These are phyloP conservation scores for Mormyrops boulengeri DNA, from an alignment of 2,797 vertebrate genomes.

Conservation along the genomic window DNA sequence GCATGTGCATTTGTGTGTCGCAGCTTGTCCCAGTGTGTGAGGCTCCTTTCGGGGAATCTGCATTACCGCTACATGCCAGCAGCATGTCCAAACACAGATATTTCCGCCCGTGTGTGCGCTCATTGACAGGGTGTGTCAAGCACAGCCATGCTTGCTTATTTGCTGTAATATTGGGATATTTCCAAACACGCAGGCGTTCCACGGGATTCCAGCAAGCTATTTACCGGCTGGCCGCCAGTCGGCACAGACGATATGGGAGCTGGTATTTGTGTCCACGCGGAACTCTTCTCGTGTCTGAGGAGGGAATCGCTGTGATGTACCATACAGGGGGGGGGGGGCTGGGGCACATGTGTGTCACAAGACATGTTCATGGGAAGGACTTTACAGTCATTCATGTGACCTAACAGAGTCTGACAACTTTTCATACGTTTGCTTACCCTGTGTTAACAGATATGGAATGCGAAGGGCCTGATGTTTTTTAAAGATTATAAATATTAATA, in stretches of 20 bases:
- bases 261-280: neutral
- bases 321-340: neutral
- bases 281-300: neutral
- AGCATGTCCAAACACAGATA: conserved; percentile 34
- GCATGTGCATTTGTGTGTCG: neutral
- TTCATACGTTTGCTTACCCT: neutral
- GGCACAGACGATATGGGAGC: neutral
- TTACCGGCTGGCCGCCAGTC: neutral
- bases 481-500: neutral
- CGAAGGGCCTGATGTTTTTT: neutral
- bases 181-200: neutral
- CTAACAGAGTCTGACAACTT: neutral
- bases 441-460: neutral
- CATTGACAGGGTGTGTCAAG: neutral
- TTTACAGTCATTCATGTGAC: neutral
- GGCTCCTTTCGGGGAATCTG: conserved; percentile 39
- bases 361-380: neutral
- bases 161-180: neutral
- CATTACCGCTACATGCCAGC: conserved; percentile 42
- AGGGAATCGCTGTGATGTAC: neutral
- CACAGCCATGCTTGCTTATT: neutral
- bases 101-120: neutral
- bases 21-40: neutral
- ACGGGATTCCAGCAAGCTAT: neutral
- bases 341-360: neutral